phyloP scores from a whole-genome alignment of 35 echinoderm and acorn worm species.

The Eucidaris tribuloides region DNA sequence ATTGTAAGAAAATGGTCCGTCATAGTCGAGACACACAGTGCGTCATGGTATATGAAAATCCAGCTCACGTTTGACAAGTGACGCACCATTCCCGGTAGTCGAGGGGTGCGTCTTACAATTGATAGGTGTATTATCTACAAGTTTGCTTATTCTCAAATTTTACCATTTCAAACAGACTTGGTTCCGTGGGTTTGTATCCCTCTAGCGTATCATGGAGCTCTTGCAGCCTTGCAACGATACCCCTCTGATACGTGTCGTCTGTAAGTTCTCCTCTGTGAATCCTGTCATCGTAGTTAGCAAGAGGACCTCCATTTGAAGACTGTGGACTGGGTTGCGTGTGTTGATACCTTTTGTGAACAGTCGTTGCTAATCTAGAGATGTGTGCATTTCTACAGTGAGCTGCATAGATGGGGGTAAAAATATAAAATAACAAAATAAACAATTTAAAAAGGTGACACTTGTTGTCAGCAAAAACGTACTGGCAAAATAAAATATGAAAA shows the following conservation, averaged over 20 bases:
- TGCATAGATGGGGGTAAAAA: neutral
- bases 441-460: too few relatives aligned
- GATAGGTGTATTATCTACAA: too few relatives aligned
- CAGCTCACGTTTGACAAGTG: too few relatives aligned
- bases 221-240: conserved; percentile 57
- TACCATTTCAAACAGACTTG: conserved; percentile 73
- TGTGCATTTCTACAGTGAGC: neutral
- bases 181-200: conserved; percentile 70
- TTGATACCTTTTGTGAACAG: neutral
- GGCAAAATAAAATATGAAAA: neutral
- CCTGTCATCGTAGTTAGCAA: conserved; percentile 42
- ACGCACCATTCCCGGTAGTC: too few relatives aligned
- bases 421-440: neutral
- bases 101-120: too few relatives aligned
- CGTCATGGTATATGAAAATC: neutral
- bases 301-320: neutral
- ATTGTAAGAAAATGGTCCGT: neutral
- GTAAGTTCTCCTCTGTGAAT: conserved; percentile 45
- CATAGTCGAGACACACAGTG: neutral
- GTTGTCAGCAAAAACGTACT: neutral
- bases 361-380: too few relatives aligned
- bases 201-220: conserved; percentile 59
- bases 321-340: neutral
- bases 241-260: conserved; percentile 65
- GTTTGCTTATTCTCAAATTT: neutral